Base-by-base conservation (phyloP, 2,888 invertebrate species). In the Odontocolon sp. region DNA sequence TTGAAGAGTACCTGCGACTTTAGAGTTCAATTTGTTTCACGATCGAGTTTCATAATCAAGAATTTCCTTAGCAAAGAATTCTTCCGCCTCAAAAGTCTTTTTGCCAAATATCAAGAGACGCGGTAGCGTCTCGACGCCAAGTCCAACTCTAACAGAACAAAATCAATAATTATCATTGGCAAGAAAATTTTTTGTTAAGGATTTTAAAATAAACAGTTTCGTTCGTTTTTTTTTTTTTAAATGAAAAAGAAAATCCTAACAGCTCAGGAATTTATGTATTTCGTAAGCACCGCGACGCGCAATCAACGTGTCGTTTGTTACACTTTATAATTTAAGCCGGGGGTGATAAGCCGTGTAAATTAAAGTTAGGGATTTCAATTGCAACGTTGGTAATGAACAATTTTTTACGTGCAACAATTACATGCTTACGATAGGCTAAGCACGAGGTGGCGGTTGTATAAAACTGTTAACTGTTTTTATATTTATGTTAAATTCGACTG, bases 401-500 rank as follows among this genome's bases (percentile, higher is more conserved):
- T n/a, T n/a, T n/a, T n/a, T n/a, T n/a, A n/a, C 9, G 18, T 38
- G 33, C 36, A 18, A 50, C 5, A 18, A 40, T 61, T 59, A 26
- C 28, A 14, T 23, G 42, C 45, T 45, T 57, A 9, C 36, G 40
- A 38, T 50, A 66, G 18, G 33, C 23, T n/a, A 57, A 57, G 28
- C 56, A 33, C 45, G 59, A 56, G 72, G 67, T 69, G 72, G 36
- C 33, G 73, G 72, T 69, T 72, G 72, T 69, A 52, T 68, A 52
- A 59, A 64, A 77, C 11, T 77, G 64, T 77, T 71, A 69, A 23
- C 33, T 68, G 21, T 47, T 67, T 63, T 74, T 61, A 59, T 69
- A 69, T 72, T 64, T 77, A 64, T 72, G 64, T 72, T 59, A 26
- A 77, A 59, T 42, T 59, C 31, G 42, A 72, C 23, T 36, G 26